Conservation (phyloP, 2,113 vertebrate genomes). For the Pomatorhinus ruficollis region DNA sequence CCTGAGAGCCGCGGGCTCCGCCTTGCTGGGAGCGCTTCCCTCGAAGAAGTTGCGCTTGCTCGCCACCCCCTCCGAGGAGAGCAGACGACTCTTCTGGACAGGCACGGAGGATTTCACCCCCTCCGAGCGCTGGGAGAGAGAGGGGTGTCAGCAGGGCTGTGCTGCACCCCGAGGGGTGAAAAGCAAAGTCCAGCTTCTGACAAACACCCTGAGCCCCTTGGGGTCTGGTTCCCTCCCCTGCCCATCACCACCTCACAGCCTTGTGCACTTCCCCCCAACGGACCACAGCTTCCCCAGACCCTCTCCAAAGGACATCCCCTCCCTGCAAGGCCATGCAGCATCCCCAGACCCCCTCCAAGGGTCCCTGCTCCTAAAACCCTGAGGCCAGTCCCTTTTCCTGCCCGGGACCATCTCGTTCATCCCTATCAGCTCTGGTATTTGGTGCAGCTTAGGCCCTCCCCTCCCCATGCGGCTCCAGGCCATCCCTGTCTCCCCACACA, state of each 20-base stretch:
- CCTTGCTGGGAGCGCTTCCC: conserved; percentile 55
- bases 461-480: neutral
- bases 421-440: neutral
- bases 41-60: conserved; percentile 91
- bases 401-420: neutral
- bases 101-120: conserved; percentile 59
- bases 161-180: neutral
- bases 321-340: neutral
- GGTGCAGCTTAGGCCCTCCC: neutral
- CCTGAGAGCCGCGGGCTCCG: conserved; percentile 29
- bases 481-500: neutral
- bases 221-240: neutral
- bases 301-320: neutral
- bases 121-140: conserved; percentile 79
- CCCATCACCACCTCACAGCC: neutral
- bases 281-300: neutral
- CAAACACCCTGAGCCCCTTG: fast-evolving
- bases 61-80: conserved; percentile 82
- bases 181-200: neutral
- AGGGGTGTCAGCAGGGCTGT: neutral
- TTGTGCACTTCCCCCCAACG: fast-evolving
- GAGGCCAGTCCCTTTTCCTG: neutral
- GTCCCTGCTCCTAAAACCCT: neutral
- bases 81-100: conserved; percentile 71
- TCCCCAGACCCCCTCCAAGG: neutral